phyloP scores from a whole-genome alignment of 2,888 invertebrate genomes.

The Creontiades dilutus region DNA sequence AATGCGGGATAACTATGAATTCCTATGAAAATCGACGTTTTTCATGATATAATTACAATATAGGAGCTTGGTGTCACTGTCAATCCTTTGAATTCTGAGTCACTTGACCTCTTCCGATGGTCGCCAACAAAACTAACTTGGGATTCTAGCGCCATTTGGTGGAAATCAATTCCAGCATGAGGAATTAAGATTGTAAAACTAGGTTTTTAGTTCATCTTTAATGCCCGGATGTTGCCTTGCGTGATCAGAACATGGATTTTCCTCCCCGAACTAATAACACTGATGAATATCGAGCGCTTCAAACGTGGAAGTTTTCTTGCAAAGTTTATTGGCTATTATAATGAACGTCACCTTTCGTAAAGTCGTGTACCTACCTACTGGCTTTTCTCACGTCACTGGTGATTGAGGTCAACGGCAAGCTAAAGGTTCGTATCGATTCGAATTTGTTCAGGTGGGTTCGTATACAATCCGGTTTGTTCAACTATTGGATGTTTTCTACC shows the following conservation, averaged over 20 bases:
- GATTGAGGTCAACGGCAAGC: background rate
- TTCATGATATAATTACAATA: too few species aligned
- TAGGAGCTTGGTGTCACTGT: too few species aligned
- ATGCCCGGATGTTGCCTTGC: background rate
- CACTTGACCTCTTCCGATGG: too few species aligned
- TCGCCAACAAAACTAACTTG: too few species aligned
- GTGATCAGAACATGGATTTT: conserved; percentile 24
- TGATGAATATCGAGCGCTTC: background rate
- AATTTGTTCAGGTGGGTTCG: background rate
- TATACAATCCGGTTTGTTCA: background rate
- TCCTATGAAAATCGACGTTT: too few species aligned
- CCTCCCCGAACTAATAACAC: background rate
- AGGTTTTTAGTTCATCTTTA: background rate
- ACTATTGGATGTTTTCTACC: background rate
- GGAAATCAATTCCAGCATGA: background rate
- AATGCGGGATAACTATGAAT: too few species aligned
- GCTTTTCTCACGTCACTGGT: background rate
- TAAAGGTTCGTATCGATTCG: background rate
- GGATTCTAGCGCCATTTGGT: too few species aligned
- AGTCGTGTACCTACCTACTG: background rate
- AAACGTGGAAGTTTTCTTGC: background rate
- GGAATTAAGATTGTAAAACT: background rate
- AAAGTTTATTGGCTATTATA: conserved; percentile 19
- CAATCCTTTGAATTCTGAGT: too few species aligned
- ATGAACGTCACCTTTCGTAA: conserved; percentile 78